phyloP scores from a whole-genome alignment of 2,888 invertebrate species.

The Podotricha telesiphe region DNA sequence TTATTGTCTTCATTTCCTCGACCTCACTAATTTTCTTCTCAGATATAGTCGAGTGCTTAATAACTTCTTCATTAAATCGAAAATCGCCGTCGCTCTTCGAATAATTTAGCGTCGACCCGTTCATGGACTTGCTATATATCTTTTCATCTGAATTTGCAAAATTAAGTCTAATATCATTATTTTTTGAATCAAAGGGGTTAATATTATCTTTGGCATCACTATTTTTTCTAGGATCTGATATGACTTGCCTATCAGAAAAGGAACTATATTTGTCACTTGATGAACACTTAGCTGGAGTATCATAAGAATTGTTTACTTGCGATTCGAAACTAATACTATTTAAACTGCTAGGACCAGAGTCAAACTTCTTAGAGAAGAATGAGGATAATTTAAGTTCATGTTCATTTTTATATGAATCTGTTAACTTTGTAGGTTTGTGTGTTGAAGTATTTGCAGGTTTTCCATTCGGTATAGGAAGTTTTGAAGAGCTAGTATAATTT shows the following conservation, averaged over 20 bases:
- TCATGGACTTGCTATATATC: conserved; percentile 58
- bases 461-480: conserved; percentile 73
- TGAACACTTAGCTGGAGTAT: conserved; percentile 44
- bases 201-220: conserved; percentile 52
- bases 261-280: conserved; percentile 55
- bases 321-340: conserved; percentile 59
- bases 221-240: conserved; percentile 55
- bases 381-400: conserved; percentile 41
- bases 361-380: conserved; percentile 55
- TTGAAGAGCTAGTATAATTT: conserved; percentile 73
- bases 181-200: conserved; percentile 68
- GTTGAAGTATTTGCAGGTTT: conserved; percentile 62
- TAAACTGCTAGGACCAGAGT: conserved; percentile 61
- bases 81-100: conserved; percentile 72
- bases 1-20: conserved; percentile 79
- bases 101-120: conserved; percentile 58
- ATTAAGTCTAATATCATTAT: conserved; percentile 72
- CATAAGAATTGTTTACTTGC: conserved; percentile 35
- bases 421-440: conserved; percentile 58
- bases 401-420: conserved; percentile 54
- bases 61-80: conserved; percentile 66
- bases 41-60: conserved; percentile 68
- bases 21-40: conserved; percentile 63
- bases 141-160: conserved; percentile 60
- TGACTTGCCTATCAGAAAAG: conserved; percentile 52